These are phyloP conservation scores for Actinostola sp. DNA, from an alignment of 92 coral and sea anemone genomes.

Conservation along the genomic window DNA sequence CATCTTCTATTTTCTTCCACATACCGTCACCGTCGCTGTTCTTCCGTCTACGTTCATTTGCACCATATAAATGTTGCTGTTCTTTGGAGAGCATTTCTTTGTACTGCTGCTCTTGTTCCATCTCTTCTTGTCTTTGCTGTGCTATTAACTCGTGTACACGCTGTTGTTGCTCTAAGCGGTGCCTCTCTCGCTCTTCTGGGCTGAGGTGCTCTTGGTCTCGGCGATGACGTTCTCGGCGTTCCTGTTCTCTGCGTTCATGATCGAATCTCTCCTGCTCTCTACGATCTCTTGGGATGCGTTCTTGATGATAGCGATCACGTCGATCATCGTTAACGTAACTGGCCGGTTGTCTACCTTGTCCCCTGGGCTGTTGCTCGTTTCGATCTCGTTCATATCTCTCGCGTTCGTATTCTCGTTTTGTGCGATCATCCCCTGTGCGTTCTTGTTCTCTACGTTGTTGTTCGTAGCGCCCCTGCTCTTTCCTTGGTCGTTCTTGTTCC, in stretches of 20 bases:
- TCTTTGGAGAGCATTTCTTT: slow-evolving; percentile 20
- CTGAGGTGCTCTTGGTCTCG: slow-evolving; percentile 23
- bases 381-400: background rate
- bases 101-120: slow-evolving; percentile 26
- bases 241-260: slow-evolving; percentile 24
- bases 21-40: slow-evolving; percentile 10
- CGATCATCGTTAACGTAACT: slow-evolving; percentile 2
- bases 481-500: slow-evolving; percentile 6
- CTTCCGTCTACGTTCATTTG: slow-evolving; percentile 7
- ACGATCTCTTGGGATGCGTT: slow-evolving; percentile 12
- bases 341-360: background rate
- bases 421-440: background rate
- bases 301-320: background rate
- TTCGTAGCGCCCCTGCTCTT: no score
- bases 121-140: slow-evolving; percentile 24
- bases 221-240: slow-evolving; percentile 33
- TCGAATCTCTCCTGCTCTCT: slow-evolving; percentile 26
- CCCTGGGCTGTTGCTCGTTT: slow-evolving; percentile 1
- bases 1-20: slow-evolving; percentile 34
- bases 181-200: slow-evolving; percentile 28
- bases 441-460: slow-evolving; percentile 2
- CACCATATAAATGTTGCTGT: slow-evolving; percentile 6
- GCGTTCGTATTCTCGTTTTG: background rate
- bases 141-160: slow-evolving; percentile 25
- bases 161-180: slow-evolving; percentile 20